Base-by-base conservation (phyloP, 2,888 invertebrate species). In the Thereva nobilitata region DNA sequence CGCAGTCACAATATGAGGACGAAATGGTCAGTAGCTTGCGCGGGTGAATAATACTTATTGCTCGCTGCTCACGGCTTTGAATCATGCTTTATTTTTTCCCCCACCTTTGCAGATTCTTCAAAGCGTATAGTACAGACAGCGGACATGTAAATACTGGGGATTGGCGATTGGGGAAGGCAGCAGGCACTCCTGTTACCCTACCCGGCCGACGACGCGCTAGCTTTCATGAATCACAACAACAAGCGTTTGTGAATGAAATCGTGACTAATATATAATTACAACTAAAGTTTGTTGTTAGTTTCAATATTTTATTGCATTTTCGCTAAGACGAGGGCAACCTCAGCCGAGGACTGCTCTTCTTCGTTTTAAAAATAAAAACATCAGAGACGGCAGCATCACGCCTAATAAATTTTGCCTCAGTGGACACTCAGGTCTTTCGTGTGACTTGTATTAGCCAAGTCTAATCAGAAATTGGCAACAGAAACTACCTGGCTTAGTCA, bases 391-490 rank as follows among this genome's bases (percentile, higher is more conserved):
- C 45, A 59, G 57, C 57, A 59, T 59, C 57, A 59, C 57, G 57
- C 57, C 57, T 59, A 59, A 59, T 59, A 59, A 59, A 59, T 59
- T 59, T 59, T 44, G 57, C 47, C 57, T 47, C 57, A 47, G 57
- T 47, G 45, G 57, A 35, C 50, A 12, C 23, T 50, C 49, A 61
- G 37, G 41, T 61, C 61, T 61, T 61, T 50, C 50, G 38, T 23
- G 41, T 40, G 61, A 61, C 61, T 49, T 40, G 57, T 59, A 59
- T 59, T 50, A 53, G 64, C 45, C 64, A 54, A 64, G 64, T 64
- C 64, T 64, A 64, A 64, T 64, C 64, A 64, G 57, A 64, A 64
- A 54, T 64, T 64, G 64, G 64, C 64, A 64, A 35, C 45, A n/a
- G 45, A 42, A 53, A 37, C 64, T 53, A 64, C 64, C 64, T 64